Evolutionary conservation across 2,113 vertebrate species (phyloP).

Genomic region (Porphyrio hochstetteri): DNA sequence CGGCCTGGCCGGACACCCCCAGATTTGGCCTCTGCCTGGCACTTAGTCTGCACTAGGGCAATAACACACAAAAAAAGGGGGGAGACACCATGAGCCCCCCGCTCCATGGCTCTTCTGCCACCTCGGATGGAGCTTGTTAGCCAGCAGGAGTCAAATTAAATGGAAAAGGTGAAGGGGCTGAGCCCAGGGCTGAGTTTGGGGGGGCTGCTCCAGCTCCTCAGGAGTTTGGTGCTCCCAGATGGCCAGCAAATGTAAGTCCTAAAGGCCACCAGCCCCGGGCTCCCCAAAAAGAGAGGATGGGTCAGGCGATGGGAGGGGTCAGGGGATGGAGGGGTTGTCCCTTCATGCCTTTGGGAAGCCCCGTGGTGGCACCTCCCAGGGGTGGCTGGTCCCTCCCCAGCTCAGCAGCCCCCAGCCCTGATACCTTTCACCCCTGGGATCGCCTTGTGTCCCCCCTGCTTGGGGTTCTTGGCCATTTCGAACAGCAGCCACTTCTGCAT

Average conservation of each 20-base stretch:
- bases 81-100: not conserved
- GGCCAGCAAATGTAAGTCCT: too few species aligned
- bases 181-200: not conserved
- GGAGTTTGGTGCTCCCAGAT: not conserved
- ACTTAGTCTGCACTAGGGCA: conserved; percentile 80
- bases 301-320: too few species aligned
- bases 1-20: conserved; percentile 49
- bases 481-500: conserved; percentile 89
- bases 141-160: not conserved
- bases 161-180: not conserved
- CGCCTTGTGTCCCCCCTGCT: not conserved
- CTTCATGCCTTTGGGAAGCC: not conserved
- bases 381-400: not conserved
- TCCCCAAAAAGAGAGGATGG: accelerated
- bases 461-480: conserved; percentile 79
- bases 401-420: not conserved
- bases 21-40: conserved; percentile 77
- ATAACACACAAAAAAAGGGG: conserved; percentile 50
- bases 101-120: accelerated
- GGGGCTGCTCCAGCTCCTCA: not conserved
- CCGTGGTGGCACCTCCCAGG: not conserved
- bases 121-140: not conserved
- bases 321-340: too few species aligned
- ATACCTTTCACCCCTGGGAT: conserved; percentile 50
- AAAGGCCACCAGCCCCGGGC: not conserved